These are phyloP conservation scores for Drosophila mayri DNA, from an alignment of 1,140 invertebrate species.

Conservation along the genomic window DNA sequence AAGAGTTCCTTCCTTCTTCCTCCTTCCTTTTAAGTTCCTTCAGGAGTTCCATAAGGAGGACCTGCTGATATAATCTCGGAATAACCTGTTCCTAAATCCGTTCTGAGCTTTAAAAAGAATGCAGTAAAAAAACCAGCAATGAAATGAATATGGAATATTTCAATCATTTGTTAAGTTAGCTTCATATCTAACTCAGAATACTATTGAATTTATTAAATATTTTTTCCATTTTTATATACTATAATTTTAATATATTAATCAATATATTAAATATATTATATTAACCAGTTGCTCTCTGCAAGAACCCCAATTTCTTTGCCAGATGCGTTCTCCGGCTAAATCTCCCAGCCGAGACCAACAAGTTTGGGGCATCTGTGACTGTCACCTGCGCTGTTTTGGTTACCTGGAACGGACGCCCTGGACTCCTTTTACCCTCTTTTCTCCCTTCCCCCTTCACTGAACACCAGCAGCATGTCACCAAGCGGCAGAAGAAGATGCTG, in stretches of 20 bases:
- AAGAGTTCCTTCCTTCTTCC: no score
- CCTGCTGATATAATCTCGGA: not conserved
- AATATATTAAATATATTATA: no score
- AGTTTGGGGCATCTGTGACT: constrained; percentile 70
- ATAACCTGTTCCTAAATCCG: no score
- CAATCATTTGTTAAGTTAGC: no score
- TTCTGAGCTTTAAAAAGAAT: no score
- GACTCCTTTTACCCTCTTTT: not conserved
- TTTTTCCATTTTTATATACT: not conserved
- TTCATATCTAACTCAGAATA: not conserved
- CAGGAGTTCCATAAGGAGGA: no score
- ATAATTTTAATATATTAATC: not conserved
- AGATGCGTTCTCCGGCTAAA: constrained; percentile 67
- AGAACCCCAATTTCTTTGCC: constrained; percentile 18
- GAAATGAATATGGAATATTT: no score
- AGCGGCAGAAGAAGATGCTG: constrained; percentile 49
- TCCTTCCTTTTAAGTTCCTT: no score
- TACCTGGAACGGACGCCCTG: not conserved
- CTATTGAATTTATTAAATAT: not conserved
- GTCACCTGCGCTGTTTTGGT: constrained; percentile 53
- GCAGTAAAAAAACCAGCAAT: no score
- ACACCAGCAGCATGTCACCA: constrained; percentile 69
- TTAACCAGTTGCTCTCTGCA: constrained; percentile 25
- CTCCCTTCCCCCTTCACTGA: not conserved
- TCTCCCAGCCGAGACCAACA: constrained; percentile 63